Evolutionary conservation across 2,113 vertebrate genomes (phyloP).

Genomic region (Indri indri): DNA sequence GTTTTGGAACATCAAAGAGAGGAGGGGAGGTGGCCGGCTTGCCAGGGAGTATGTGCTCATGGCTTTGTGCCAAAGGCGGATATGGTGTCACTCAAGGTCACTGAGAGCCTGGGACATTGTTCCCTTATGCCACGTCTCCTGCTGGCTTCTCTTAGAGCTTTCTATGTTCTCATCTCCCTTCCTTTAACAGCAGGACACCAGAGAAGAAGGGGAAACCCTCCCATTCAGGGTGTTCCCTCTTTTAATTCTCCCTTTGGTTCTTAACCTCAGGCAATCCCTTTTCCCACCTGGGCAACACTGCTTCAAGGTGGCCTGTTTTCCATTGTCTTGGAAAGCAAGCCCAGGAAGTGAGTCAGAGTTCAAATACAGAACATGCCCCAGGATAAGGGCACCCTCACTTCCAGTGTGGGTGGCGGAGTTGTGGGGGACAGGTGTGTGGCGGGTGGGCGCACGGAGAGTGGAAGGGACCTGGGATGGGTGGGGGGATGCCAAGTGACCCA

Average conservation of each 20-base stretch:
- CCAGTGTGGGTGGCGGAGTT: background rate
- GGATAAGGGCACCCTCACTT: background rate
- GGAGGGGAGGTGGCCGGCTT: too few relatives aligned
- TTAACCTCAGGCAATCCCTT: background rate
- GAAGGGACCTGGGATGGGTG: accelerated
- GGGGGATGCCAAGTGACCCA: background rate
- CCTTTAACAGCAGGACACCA: background rate
- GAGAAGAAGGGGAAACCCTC: background rate
- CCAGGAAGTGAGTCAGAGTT: background rate
- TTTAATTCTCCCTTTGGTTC: background rate
- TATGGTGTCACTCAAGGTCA: background rate
- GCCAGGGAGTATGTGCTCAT: background rate
- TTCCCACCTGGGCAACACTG: background rate
- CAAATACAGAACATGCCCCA: background rate
- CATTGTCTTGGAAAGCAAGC: background rate
- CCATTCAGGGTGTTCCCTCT: accelerated
- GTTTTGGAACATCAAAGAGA: background rate
- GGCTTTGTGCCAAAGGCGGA: background rate
- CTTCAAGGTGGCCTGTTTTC: background rate
- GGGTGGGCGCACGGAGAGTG: background rate
- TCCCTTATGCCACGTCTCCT: too few relatives aligned
- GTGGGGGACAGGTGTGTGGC: accelerated
- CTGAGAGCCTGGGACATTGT: background rate
- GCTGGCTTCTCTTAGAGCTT: background rate
- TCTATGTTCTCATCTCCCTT: too few relatives aligned